phyloP scores from a whole-genome alignment of 1,140 invertebrate species.

The Samia ricini region DNA sequence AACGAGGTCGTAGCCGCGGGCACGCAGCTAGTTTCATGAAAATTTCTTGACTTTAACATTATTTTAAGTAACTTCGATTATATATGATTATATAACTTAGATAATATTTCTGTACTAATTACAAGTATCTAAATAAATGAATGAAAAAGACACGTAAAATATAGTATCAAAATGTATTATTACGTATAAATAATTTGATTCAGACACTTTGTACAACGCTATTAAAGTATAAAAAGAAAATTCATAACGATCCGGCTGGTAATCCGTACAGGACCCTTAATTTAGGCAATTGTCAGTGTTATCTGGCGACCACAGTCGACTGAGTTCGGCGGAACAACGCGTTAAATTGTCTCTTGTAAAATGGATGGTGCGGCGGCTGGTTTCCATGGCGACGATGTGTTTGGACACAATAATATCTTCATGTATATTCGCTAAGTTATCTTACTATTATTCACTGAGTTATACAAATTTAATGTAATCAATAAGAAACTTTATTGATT shows the following conservation, averaged over 20 bases:
- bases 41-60: too few species aligned
- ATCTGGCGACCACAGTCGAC: conserved; percentile 10
- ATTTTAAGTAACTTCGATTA: too few species aligned
- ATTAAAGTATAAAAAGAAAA: neutral
- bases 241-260: conserved; percentile 3
- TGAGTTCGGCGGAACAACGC: conserved; percentile 2
- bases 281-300: conserved; percentile 11
- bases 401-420: neutral
- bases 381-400: neutral
- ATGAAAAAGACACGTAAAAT: too few species aligned
- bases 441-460: neutral
- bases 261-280: conserved; percentile 2
- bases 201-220: neutral
- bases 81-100: too few species aligned
- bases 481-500: neutral
- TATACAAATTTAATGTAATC: neutral
- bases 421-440: neutral
- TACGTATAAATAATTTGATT: neutral
- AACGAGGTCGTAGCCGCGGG: too few species aligned
- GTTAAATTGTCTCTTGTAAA: conserved; percentile 7
- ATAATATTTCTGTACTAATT: too few species aligned
- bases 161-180: too few species aligned
- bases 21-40: too few species aligned
- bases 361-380: neutral
- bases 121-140: too few species aligned